Percentiles rank a stretch among this genome's conserved stretches.
Conservation (phyloP, 2,113 vertebrate species). For the Nothocercus nigrocapillus region DNA sequence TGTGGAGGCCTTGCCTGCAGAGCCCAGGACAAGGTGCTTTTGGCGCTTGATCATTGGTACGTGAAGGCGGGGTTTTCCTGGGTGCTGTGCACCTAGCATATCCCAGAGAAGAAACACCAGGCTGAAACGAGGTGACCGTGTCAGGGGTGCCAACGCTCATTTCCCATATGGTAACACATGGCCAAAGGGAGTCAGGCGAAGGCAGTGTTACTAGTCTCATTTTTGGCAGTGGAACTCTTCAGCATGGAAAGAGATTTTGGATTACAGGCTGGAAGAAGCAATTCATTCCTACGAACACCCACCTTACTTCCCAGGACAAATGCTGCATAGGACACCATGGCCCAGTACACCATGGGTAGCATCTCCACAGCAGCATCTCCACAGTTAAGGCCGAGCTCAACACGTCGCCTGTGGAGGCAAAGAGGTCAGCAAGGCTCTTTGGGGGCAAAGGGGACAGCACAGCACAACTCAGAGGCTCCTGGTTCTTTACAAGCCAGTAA, state of each 20-base stretch:
- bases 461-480: no score
- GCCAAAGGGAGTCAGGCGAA: background rate
- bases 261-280: background rate
- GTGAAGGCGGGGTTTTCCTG: background rate
- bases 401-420: background rate
- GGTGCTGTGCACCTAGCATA: background rate
- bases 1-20: background rate
- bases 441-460: background rate
- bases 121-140: background rate
- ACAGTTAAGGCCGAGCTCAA: background rate
- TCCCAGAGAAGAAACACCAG: background rate
- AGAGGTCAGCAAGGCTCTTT: background rate
- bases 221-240: background rate
- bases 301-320: background rate
- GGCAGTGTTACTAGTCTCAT: no score
- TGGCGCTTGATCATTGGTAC: no score
- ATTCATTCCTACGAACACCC: background rate
- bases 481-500: background rate
- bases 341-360: background rate
- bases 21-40: background rate
- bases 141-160: background rate
- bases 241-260: background rate
- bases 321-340: background rate
- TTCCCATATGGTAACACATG: background rate
- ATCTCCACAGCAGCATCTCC: background rate